Conservation (phyloP, 2,888 invertebrate genomes). For the Drosophila buzzatii region DNA sequence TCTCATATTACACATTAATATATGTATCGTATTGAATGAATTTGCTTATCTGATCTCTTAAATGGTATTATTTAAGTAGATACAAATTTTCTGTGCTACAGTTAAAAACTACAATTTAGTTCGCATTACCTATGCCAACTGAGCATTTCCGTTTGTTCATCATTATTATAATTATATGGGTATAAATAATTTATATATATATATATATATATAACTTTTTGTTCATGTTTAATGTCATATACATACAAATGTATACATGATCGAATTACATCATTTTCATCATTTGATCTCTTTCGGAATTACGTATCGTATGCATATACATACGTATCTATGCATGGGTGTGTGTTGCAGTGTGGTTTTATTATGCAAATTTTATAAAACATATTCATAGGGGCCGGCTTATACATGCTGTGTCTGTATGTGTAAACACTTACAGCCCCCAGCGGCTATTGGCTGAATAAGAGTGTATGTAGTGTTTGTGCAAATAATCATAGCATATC, state of each 20-base stretch:
- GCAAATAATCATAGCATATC: background rate
- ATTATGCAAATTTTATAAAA: background rate
- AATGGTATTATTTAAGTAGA: constrained; percentile 49
- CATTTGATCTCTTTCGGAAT: constrained; percentile 16
- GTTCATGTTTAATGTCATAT: constrained; percentile 13
- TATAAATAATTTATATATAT: constrained; percentile 9
- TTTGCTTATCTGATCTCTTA: constrained; percentile 61
- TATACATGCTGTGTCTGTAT: background rate
- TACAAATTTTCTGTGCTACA: constrained; percentile 70
- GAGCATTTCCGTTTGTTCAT: background rate
- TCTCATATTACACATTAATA: constrained; percentile 30
- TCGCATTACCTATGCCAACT: constrained; percentile 17
- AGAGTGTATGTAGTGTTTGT: background rate
- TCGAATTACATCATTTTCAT: constrained; percentile 18
- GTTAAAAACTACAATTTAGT: constrained; percentile 67
- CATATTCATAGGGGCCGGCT: background rate
- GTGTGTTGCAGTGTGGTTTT: background rate
- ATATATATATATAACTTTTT: constrained; percentile 17
- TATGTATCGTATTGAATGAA: constrained; percentile 32
- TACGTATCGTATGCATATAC: background rate
- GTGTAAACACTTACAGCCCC: background rate
- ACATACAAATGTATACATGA: constrained; percentile 13
- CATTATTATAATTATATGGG: constrained; percentile 8
- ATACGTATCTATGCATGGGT: background rate
- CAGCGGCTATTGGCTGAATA: background rate